Base-by-base conservation (phyloP, 2,797 vertebrate species). In the Enteromius mattozi region DNA sequence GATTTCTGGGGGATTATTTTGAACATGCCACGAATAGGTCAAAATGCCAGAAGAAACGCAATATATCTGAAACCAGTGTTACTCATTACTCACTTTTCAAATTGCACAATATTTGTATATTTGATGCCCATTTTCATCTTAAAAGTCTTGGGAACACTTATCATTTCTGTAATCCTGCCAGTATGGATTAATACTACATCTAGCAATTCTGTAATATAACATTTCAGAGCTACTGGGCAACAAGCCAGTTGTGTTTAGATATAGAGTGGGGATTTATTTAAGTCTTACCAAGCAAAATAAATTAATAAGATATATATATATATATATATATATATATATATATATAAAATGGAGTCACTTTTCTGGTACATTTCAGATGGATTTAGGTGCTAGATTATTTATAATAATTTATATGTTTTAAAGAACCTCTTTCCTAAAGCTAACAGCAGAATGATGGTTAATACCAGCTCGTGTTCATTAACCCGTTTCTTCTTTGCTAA, bases 101-200 rank as follows among this genome's bases (percentile, higher is more conserved):
- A 68, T 33, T 61, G 35, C 63, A 24, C 75, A n/a, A 78, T 51
- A 68, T 88, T 87, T 91, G 88, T 80, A 88, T 12, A 88, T 90
- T 89, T 90, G 90, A 90, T 88, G 89, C 63, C 51, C 80, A 82
- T 92, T 92, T 92, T 93, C 89, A 88, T 92, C 90, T 87, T 83
- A 14, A 82, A 68, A 88, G 93, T 92, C 74, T 84, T 14, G 19
- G 47, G 33, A 77, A 75, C 42, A 47, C 63, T 76, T 76, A 45
- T 59, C 66, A 91, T 88, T 92, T 89, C 91, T 92, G 89, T 95
- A 94, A 95, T 95, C 93, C 93, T 93, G 91, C 91, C 90, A 92
- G 90, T 81, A 68, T 85, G 91, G 94, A 95, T 95, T 95, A 95
- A 88, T 88, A 92, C 59, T 33, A 92, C 92, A 94, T 93, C 85